Evolutionary conservation across 2,113 vertebrate species (phyloP).

Genomic region (Crotalus tigris): DNA sequence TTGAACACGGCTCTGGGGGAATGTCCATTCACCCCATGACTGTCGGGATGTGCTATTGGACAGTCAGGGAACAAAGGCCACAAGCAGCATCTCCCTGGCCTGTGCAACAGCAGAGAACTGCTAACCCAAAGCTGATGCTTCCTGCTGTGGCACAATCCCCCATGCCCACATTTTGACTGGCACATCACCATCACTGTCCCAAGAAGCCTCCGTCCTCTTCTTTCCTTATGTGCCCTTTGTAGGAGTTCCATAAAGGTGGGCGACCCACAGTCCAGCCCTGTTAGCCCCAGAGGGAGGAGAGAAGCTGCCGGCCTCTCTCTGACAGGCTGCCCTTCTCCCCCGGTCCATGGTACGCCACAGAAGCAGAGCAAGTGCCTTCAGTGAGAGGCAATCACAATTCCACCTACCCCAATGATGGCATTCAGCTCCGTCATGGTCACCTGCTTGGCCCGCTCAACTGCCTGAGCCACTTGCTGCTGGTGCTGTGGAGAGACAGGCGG

Average conservation of each 20-base stretch:
- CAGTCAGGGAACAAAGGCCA: background rate
- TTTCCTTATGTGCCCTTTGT: background rate
- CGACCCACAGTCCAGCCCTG: background rate
- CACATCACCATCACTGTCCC: rapidly evolving
- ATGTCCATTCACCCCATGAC: background rate
- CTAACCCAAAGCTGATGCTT: background rate
- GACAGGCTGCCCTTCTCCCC: slow-evolving; percentile 59
- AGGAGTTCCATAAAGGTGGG: background rate
- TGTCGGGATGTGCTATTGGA: background rate
- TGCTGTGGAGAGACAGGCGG: slow-evolving; percentile 71
- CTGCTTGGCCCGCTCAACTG: slow-evolving; percentile 96
- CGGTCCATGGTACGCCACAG: slow-evolving; percentile 77
- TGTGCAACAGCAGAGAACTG: background rate
- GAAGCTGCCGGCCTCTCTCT: background rate
- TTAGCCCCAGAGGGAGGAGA: background rate
- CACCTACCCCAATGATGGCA: slow-evolving; percentile 99
- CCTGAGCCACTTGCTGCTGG: slow-evolving; percentile 98
- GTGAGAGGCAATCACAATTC: slow-evolving; percentile 98
- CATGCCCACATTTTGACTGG: background rate
- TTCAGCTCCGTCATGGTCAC: slow-evolving; percentile 99
- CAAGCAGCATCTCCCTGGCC: background rate
- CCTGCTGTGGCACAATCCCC: background rate
- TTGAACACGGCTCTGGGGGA: background rate
- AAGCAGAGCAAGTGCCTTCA: slow-evolving; percentile 95
- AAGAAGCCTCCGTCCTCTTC: background rate